Evolutionary conservation across 2,113 vertebrate genomes (phyloP), one percentile per base, ranked within the genome.

Genomic region (Heterochromis multidens): DNA sequence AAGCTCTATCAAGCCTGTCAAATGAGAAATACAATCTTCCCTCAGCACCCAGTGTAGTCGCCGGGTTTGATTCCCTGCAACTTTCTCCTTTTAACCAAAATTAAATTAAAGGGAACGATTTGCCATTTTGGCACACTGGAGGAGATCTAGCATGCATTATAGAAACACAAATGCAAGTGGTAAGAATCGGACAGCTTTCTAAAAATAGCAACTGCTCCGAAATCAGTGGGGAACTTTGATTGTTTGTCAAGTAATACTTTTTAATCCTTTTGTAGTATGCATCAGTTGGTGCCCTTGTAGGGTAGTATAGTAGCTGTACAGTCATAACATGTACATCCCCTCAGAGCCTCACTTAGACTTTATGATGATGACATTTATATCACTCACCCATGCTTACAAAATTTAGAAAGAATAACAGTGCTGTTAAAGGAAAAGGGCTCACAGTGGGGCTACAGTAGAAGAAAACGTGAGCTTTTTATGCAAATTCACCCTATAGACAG

Each of bases 101-200:
- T 33, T 33, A 33, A 9, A 61, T 21, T 61, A 31, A 13, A 6
- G 1, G 1, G 3, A 3, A 21, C 0, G 6, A 14, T n/a, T n/a
- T 49, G 3, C 16, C 16, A 6, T 6, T 52, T 49, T 52, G 25
- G 29, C 43, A 0, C 17, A 31, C 67, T 7, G 16, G 16, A 52
- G 16, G 43, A 49, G 43, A 7, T 7, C 0, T 27, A 1, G 29
- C 19, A 27, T 74, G 40, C 21, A 21, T 13, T 0, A 6, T 27
- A 72, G 3, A 52, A 16, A 31, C 67, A 72, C 43, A 52, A 0
- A 31, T 29, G 17, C 19, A 27, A 52, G 43, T 72, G 61, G 19
- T 65, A n/a, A 14, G 21, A 37, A 5, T 23, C 33, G 37, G 33
- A 65, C 21, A 33, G n/a, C 46, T 67, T 65, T 37, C 37, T 72